A percentile compares a stretch with the other conserved stretches of the same genome.
Evolutionary conservation across 2,888 invertebrate species (phyloP).

Genomic region (Arge pagana): DNA sequence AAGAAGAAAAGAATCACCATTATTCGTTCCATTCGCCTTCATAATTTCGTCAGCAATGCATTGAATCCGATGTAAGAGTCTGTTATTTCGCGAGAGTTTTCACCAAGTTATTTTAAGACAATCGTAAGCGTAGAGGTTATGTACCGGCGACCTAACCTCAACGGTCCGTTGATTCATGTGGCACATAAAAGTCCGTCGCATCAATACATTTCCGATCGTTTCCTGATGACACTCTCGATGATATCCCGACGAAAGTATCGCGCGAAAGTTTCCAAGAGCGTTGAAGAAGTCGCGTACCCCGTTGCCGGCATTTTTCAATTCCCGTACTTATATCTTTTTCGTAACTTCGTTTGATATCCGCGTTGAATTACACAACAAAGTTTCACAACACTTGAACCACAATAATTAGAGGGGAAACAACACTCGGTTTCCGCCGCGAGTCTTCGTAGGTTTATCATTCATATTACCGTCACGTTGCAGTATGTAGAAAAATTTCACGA

Average conservation of each 20-base stretch:
- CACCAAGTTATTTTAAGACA: neutral
- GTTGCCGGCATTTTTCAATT: constrained; percentile 45
- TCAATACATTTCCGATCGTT: no score
- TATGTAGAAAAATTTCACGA: constrained; percentile 26
- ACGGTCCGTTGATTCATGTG: constrained; percentile 15
- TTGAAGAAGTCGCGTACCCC: constrained; percentile 17
- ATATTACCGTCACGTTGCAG: constrained; percentile 24
- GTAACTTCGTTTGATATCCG: no score
- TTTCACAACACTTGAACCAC: constrained; percentile 20
- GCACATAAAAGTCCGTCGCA: neutral
- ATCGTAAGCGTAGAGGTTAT: constrained; percentile 43
- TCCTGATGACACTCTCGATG: no score
- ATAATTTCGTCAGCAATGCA: constrained; percentile 42
- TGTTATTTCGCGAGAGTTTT: neutral
- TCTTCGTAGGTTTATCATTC: no score
- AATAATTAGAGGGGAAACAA: no score
- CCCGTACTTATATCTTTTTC: constrained; percentile 1
- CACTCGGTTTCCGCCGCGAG: no score
- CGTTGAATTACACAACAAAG: constrained; percentile 19
- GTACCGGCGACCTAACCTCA: constrained; percentile 55
- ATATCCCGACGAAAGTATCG: constrained; percentile 27
- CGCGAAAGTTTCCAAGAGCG: neutral
- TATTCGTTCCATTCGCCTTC: constrained; percentile 58
- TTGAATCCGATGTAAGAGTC: no score
- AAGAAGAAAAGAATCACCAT: constrained; percentile 48